A percentile compares a stretch with the other conserved stretches of the same genome.
These are phyloP conservation scores for Halcyon smyrnensis DNA, from an alignment of 2,797 vertebrate genomes.

Conservation along the genomic window DNA sequence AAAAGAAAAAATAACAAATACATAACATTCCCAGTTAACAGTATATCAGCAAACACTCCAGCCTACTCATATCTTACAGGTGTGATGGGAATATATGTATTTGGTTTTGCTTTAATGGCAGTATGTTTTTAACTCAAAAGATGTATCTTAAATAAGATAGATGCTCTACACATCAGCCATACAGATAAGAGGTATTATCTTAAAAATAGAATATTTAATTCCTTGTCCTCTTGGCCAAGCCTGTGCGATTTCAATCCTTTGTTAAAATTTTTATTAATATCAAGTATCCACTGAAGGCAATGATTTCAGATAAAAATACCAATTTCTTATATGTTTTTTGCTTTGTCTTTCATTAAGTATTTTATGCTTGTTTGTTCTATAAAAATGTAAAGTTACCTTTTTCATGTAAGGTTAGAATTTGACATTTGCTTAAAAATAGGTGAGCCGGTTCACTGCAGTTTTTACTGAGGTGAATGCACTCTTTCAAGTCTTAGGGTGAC, in stretches of 20 bases:
- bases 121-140: background rate
- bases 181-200: background rate
- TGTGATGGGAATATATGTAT: background rate
- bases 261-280: background rate
- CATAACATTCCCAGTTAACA: background rate
- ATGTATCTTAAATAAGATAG: background rate
- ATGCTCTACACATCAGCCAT: background rate
- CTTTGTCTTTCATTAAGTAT: background rate
- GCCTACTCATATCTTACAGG: background rate
- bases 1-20: background rate
- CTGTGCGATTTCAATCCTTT: background rate
- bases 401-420: background rate
- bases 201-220: background rate
- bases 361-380: background rate
- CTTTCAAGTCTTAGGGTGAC: background rate
- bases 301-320: background rate
- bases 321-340: background rate
- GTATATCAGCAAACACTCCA: background rate
- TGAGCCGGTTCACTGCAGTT: background rate
- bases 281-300: background rate
- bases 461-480: background rate
- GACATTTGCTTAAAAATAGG: background rate
- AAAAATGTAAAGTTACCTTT: background rate
- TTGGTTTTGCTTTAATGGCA: background rate
- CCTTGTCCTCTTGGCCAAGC: background rate